Base-by-base conservation (phyloP, 2,113 vertebrate species). In the Gasterosteus nipponicus region DNA sequence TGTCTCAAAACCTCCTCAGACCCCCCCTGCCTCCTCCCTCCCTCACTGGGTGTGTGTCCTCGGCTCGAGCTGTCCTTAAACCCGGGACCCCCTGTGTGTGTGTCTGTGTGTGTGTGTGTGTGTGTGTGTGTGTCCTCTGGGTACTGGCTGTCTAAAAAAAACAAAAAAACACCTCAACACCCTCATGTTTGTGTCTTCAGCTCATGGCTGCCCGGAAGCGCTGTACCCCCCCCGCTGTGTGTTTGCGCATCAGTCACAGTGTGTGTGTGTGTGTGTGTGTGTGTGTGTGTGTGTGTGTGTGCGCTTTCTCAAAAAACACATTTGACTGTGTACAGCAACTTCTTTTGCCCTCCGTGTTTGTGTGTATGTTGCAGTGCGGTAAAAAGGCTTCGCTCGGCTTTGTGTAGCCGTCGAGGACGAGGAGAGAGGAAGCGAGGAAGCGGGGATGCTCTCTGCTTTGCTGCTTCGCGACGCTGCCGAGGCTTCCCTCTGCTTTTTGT, bases 311-410 rank as follows among this genome's bases (percentile, higher is more conserved):
- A 44, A 64, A 51, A 68, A 70, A 65, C 83, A 77, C 80, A 46
- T 69, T 68, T 51, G 60, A 72, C 64, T 78, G 49, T 80, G 65
- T 57, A 76, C 76, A 85, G 77, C 64, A 65, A 81, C 77, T 31
- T 82, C 58, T 77, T 75, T 53, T 77, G 63, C 62, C 39, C 54
- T 81, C 74, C 49, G 71, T 79, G 63, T 77, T 58, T 80, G 78
- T 72, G 81, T 81, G 77, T 83, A 73, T 90, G 88, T 86, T 90
- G 87, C 89, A 91, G 83, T 92, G 87, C 87, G 84, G 84, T 84
- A 75, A 84, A 88, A 89, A 60, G 83, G 88, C 86, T 89, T 89
- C 70, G 83, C 88, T 89, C 63, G 75, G 68, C 81, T 81, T 75
- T 6, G 77, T 77, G 81, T 79, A 56, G 78, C 72, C 73, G 62